Base-by-base conservation (phyloP, 1,140 invertebrate species). In the Drosophila bifasciata region DNA sequence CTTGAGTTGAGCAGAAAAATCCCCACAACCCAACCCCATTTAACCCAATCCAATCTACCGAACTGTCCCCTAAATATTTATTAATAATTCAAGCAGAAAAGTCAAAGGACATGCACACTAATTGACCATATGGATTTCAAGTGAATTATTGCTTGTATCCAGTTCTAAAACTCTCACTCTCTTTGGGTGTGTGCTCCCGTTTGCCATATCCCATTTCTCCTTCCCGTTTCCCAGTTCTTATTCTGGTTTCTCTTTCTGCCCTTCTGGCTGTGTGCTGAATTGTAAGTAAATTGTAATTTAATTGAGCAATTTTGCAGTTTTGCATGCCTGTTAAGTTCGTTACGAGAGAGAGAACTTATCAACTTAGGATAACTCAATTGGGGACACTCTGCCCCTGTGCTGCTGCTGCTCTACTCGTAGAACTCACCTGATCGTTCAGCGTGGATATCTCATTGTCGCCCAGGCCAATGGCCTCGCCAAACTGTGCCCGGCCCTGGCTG, bases 381-480 rank as follows among this genome's bases (percentile, higher is more conserved):
- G 17, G 23, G 23, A 28, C 25, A 19, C 17, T 25, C 23, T 13
- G 50, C 15, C 15, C 5, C 17, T 32, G 16, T 40, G 9, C 17
- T n/a, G n/a, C n/a, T n/a, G n/a, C n/a, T n/a, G n/a, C n/a, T n/a
- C n/a, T n/a, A n/a, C 16, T 36, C 13, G 45, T 17, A n/a, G 15
- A n/a, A 84, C 91, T 93, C 88, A 93, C 93, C 92, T 93, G 93
- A 84, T 93, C 93, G 69, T 93, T 93, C 83, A 93, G 92, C 32
- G 93, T 93, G 71, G 93, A 92, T 74, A 93, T 91, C 92, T 95
- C 92, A 93, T 94, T 89, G 92, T 95, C 77, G 48, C 57, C 57
- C 39, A 67, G 69, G 91, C 93, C 80, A 92, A 92, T 36, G 43
- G 74, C 90, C 53, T 92, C 91, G 50, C 75, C 68, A 52, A 80